Conservation (phyloP, 2,888 invertebrate genomes). For the Fragum fragum region DNA sequence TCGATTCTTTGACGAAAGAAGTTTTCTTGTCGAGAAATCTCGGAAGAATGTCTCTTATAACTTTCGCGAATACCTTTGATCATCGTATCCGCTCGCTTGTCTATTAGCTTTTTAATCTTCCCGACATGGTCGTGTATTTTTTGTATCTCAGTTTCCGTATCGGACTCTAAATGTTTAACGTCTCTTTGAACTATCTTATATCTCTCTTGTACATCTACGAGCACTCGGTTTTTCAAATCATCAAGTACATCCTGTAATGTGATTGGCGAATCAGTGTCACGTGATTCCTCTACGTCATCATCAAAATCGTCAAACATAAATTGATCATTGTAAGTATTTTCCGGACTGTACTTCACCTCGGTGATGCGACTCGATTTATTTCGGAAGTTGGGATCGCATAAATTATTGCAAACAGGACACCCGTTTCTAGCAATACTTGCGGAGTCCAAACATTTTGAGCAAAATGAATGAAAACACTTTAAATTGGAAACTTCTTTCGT, state of each 20-base stretch:
- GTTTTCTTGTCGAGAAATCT: constrained; percentile 47
- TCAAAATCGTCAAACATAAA: constrained; percentile 37
- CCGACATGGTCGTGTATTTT: constrained; percentile 55
- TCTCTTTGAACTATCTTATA: constrained; percentile 31
- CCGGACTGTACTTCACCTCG: constrained; percentile 38
- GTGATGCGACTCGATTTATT: not conserved
- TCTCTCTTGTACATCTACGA: constrained; percentile 35
- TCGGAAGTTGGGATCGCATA: constrained; percentile 15
- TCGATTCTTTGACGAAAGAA: constrained; percentile 39
- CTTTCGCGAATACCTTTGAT: constrained; percentile 56
- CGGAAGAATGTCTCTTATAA: constrained; percentile 47
- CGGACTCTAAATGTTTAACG: constrained; percentile 39
- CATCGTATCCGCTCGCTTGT: constrained; percentile 56
- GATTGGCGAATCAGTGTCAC: constrained; percentile 2
- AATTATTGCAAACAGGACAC: constrained; percentile 56
- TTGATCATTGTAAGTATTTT: constrained; percentile 35
- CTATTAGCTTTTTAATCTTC: constrained; percentile 49
- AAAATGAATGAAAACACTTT: constrained; percentile 62
- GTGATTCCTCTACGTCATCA: constrained; percentile 29
- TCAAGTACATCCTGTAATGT: constrained; percentile 31
- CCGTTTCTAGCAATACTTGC: constrained; percentile 54
- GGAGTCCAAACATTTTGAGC: constrained; percentile 51
- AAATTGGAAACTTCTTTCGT: constrained; percentile 49
- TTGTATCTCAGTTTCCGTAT: constrained; percentile 48
- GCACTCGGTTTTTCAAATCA: constrained; percentile 43